Base-by-base conservation (phyloP, 2,888 invertebrate genomes). In the Metallyticus violacea region DNA sequence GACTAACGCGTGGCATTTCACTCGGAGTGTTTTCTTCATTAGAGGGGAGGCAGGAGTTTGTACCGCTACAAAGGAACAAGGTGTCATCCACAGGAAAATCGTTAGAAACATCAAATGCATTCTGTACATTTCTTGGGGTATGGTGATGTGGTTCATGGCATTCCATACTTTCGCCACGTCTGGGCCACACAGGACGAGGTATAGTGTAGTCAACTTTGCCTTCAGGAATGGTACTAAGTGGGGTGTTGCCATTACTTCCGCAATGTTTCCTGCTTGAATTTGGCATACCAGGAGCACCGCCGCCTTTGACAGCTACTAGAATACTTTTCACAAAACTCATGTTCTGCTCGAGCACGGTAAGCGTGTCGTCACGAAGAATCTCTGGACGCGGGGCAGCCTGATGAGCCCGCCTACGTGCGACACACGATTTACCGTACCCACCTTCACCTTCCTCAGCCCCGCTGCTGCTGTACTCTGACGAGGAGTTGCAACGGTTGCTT, bases 151-250 rank as follows among this genome's bases (percentile, higher is more conserved):
- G 26, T 5, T 62, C 30, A 27, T 27, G 15, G 15, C 9, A 40
- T 7, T 78, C 87, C 80, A 85, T 81, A 7, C 85, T 78, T 9
- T 85, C 86, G 83, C 89, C 88, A 81, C 87, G 77, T 88, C 90
- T 89, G 6, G 92, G 92, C 92, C 92, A 92, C 29, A 92, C 91
- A 5, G 92, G 92, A 87, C 91, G 90, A 4, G 92, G 92, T 40
- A 92, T 90, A 4, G 91, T 90, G 83, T 90, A 90, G 89, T 92
- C 92, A 1, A 92, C 90, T 87, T 90, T 89, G n/a, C 92, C 93
- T 90, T 93, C 93, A 2, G 92, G 92, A 80, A 93, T 93, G 7
- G 92, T 92, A n/a, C 90, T 91, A 29, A 92, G 90, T 5, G 91
- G 91, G 3, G 81, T 83, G 22, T 79, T 40, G 15, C 90, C 89